Evolutionary conservation across 2,797 vertebrate genomes (phyloP), one percentile per base, ranked within the genome.

Genomic region (Mycteria americana): DNA sequence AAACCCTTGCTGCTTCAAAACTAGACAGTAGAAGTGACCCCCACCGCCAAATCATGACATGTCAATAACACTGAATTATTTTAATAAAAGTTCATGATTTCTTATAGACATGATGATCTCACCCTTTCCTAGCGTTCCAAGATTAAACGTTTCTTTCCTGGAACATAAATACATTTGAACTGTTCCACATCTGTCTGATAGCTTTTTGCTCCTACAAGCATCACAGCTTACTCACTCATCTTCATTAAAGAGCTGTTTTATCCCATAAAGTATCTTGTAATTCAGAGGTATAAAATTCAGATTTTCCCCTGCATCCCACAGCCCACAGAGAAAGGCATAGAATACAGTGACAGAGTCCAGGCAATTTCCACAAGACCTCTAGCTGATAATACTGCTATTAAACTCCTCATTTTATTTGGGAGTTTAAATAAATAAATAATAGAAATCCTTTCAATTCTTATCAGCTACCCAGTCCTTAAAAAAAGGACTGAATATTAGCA

Each of bases 111-210:
- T 3, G 6, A 76, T 93, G 95, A 96, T 70, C 75, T 95, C 92
- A 91, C 19, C 37, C 86, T 57, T 83, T 39, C 41, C 51, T 41
- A 54, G n/a, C 0, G 3, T 70, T 96, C 95, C 95, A 95, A 91
- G 67, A 87, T 87, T 74, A 73, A 82, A 70, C 39, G 56, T 7
- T 69, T 79, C 76, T 96, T 97, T 96, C 94, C 95, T 92, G 93
- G 93, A 96, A 94, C 51, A 2, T 60, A 57, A 88, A 31, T 25
- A 57, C 22, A 74, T 59, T 73, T 53, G 80, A 75, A 83, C 48
- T 51, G 53, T 21, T 93, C 24, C 46, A 82, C 88, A 92, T 91
- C 70, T 92, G 60, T n/a, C 63, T 51, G 64, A 82, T 33, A 89
- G 93, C 41, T 91, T 93, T 93, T 79, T 79, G 74, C 35, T 92